These are phyloP conservation scores for Hippolais icterina DNA, from an alignment of 2,113 vertebrate species.

Conservation along the genomic window DNA sequence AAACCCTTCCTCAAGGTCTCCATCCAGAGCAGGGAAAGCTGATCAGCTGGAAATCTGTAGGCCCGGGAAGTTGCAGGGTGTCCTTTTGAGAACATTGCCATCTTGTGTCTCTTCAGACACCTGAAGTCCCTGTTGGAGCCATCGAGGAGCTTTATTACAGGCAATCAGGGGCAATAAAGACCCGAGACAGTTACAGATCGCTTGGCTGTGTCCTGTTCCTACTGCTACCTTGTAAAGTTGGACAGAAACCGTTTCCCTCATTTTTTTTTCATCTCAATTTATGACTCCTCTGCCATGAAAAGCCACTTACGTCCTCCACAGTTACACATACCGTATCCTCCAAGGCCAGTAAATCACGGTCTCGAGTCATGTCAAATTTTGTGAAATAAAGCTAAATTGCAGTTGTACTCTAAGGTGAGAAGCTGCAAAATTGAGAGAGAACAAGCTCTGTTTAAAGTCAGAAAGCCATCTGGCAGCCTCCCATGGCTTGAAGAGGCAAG, in stretches of 20 bases:
- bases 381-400: constrained; percentile 50
- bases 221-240: constrained; percentile 35
- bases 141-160: background rate
- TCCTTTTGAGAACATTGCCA: constrained; percentile 50
- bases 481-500: rapidly evolving
- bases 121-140: background rate
- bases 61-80: background rate
- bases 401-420: background rate
- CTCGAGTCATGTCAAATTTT: constrained; percentile 36
- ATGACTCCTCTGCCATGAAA: constrained; percentile 28
- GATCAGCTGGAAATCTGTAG: background rate
- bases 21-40: background rate
- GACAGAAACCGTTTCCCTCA: background rate
- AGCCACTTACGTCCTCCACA: background rate
- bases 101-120: constrained; percentile 19
- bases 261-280: constrained; percentile 56
- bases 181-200: constrained; percentile 26
- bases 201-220: background rate
- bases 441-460: background rate
- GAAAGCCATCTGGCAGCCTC: background rate
- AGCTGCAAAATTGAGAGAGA: background rate
- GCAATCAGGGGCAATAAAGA: constrained; percentile 40
- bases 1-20: background rate
- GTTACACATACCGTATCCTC: constrained; percentile 2
- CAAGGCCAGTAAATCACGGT: constrained; percentile 50